Base-by-base conservation (phyloP, 2,797 vertebrate species). In the Pelodytes ibericus region DNA sequence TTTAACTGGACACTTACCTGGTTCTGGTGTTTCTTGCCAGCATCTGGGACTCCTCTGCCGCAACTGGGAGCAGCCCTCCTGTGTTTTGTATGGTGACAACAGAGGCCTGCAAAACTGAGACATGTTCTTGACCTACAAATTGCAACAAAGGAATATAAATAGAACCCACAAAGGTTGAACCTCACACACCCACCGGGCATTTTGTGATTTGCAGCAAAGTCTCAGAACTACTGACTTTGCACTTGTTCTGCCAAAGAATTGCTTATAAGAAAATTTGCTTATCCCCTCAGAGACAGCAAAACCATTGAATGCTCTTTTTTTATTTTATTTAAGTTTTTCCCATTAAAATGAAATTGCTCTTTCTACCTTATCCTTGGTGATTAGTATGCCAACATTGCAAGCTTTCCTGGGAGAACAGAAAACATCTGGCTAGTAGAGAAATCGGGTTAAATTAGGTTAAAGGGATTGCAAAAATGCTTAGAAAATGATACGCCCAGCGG, bases 401-500 rank as follows among this genome's bases (percentile, higher is more conserved):
- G 71, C 47, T 4, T 61, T 79, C 58, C 58, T 73, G 8, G 47
- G 71, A 69, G 65, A 79, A 63, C 64, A 63, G 64, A 69, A 73
- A 79, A 68, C 77, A 79, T 79, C 77, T 79, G 77, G 64, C 71
- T 73, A 69, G 77, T 64, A 47, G 47, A 72, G 64, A 63, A 31
- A 57, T 79, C 71, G 31, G 71, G 71, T 69, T 79, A 73, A 73
- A 79, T 68, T 74, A 69, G 77, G 71, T 73, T 79, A 78, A 61
- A 72, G 61, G 49, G 53, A 61, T 18, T 68, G 64, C 63, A 68
- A 74, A 78, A 51, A 53, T 39, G 25, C 22, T 33, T 64, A 27
- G 4, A 77, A 39, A 66, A 36, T 15, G 22, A 26, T 74, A 58
- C 26, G n/a, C 6, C 22, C 49, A 4, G 22, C n/a, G 56, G 11